These are phyloP conservation scores for Atrina japonica DNA, from an alignment of 2,888 invertebrate species.

Conservation along the genomic window DNA sequence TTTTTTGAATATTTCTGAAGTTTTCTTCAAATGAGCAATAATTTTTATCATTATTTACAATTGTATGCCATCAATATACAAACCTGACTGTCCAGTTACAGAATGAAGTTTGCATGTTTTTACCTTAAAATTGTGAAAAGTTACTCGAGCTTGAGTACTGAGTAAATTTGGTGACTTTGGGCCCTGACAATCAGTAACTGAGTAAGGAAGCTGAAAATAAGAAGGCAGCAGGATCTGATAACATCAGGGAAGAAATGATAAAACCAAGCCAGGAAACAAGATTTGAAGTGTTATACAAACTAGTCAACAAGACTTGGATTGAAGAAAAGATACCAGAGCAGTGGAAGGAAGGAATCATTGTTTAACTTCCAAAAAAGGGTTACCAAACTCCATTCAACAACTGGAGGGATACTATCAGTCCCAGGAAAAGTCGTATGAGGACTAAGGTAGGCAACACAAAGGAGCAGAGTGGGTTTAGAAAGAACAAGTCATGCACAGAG, in stretches of 20 bases:
- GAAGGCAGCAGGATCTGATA: slow-evolving; percentile 9
- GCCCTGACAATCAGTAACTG: not conserved
- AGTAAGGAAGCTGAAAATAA: slow-evolving; percentile 5
- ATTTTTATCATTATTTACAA: too few species aligned
- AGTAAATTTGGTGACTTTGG: too few species aligned
- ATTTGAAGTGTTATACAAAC: slow-evolving; percentile 2
- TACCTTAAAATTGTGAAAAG: too few species aligned
- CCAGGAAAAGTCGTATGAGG: not conserved
- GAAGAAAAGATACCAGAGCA: slow-evolving; percentile 13
- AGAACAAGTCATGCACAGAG: slow-evolving; percentile 1
- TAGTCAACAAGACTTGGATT: slow-evolving; percentile 4
- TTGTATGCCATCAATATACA: too few species aligned
- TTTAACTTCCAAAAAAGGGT: slow-evolving; percentile 6
- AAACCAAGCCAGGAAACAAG: not conserved
- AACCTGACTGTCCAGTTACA: too few species aligned
- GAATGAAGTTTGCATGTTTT: too few species aligned
- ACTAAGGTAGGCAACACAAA: not conserved
- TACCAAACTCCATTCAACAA: not conserved
- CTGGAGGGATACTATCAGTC: slow-evolving; percentile 3
- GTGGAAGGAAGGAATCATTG: slow-evolving; percentile 2
- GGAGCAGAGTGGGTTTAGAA: slow-evolving; percentile 3
- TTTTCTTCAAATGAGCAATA: too few species aligned
- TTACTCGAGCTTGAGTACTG: too few species aligned
- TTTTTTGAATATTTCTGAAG: too few species aligned
- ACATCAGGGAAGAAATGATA: slow-evolving; percentile 1